Percentiles rank a stretch among this genome's conserved stretches.
These are phyloP conservation scores for Lanius collurio DNA, from an alignment of 2,113 vertebrate genomes.

Conservation along the genomic window DNA sequence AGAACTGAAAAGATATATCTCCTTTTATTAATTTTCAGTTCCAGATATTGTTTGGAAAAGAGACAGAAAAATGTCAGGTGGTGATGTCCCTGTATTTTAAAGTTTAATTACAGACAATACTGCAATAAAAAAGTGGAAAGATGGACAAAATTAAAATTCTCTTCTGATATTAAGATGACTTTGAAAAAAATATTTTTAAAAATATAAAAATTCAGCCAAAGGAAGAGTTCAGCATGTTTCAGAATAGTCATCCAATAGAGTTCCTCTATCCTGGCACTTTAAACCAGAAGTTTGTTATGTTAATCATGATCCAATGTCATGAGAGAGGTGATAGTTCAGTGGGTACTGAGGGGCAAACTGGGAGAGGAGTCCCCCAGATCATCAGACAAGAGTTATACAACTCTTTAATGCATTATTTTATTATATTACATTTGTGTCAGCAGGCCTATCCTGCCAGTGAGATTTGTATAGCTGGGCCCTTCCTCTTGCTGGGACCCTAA, in stretches of 20 bases:
- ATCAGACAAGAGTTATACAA: neutral
- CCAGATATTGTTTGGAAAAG: neutral
- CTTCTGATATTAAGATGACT: neutral
- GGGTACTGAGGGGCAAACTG: neutral
- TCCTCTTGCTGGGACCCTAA: neutral
- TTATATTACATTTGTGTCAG: neutral
- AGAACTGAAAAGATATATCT: neutral
- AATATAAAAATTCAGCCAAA: neutral
- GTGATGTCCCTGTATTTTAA: neutral
- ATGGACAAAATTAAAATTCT: neutral
- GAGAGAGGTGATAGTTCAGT: neutral
- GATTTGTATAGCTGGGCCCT: neutral
- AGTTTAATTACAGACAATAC: neutral
- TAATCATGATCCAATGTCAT: neutral
- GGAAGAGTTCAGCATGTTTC: neutral
- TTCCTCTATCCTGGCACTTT: neutral
- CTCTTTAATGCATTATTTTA: neutral
- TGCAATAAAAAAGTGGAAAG: neutral
- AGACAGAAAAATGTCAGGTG: neutral
- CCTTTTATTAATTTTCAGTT: neutral
- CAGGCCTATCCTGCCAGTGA: neutral
- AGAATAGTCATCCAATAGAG: neutral
- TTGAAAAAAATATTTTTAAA: neutral
- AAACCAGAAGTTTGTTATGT: neutral
- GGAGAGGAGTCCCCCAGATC: neutral